These are phyloP conservation scores for Buceros bicornis DNA, from an alignment of 2,797 vertebrate species.

Conservation along the genomic window DNA sequence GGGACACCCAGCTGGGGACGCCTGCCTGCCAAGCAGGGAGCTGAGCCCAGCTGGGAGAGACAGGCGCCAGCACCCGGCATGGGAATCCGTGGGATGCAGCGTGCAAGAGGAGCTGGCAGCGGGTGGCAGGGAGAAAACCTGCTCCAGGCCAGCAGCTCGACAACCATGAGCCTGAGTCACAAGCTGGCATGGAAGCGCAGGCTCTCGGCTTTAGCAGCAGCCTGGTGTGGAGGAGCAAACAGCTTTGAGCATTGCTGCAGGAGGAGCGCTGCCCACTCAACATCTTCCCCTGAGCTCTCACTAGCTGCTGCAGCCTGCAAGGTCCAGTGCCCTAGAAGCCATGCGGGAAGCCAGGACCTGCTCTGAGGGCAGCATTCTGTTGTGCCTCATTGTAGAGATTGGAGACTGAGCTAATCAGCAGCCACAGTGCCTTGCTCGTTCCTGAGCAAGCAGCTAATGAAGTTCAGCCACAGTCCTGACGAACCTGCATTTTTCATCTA, in stretches of 20 bases:
- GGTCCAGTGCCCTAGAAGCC: neutral
- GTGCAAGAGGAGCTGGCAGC: neutral
- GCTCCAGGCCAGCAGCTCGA: neutral
- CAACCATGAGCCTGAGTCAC: neutral
- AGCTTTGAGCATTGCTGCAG: neutral
- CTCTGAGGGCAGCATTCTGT: fast-evolving
- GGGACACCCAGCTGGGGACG: slow-evolving; percentile 10
- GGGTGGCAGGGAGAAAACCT: neutral
- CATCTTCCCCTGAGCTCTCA: fast-evolving
- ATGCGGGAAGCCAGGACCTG: neutral
- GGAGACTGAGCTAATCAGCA: neutral
- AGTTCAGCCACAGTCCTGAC: neutral
- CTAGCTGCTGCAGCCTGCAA: neutral
- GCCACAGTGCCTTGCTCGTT: fast-evolving
- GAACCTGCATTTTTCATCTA: neutral
- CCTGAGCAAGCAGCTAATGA: neutral
- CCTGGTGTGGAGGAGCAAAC: neutral
- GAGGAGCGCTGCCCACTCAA: neutral
- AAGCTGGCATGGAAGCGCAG: neutral
- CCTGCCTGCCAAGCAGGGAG: slow-evolving; percentile 3
- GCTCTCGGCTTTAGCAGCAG: neutral
- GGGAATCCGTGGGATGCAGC: neutral
- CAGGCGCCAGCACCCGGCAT: neutral
- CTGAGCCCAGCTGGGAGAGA: slow-evolving; percentile 14
- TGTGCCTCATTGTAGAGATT: neutral